These are phyloP conservation scores for Anser cygnoides DNA, from an alignment of 2,113 vertebrate species.

Conservation along the genomic window DNA sequence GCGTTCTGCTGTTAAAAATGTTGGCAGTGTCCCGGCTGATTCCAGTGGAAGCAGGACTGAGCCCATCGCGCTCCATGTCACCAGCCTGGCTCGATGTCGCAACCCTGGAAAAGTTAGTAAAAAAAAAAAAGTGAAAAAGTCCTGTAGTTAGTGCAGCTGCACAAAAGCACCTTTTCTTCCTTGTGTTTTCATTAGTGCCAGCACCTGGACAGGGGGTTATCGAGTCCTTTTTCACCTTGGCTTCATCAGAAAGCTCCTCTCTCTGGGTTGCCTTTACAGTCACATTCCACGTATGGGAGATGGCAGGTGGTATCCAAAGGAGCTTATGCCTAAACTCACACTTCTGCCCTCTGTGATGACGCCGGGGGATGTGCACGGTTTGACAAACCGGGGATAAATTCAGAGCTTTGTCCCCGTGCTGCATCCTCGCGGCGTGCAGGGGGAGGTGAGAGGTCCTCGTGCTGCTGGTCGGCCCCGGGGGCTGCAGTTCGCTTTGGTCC, in stretches of 20 bases:
- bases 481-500: neutral
- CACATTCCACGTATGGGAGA: neutral
- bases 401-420: neutral
- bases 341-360: neutral
- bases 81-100: neutral
- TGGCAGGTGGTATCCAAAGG: accelerated
- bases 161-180: neutral
- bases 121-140: no score
- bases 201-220: neutral
- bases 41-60: neutral
- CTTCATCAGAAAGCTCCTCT: neutral
- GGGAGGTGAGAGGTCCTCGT: neutral
- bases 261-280: neutral
- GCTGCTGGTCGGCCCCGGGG: neutral
- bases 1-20: neutral
- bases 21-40: neutral
- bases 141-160: neutral
- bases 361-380: neutral
- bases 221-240: neutral
- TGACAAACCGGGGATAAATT: constrained; percentile 9
- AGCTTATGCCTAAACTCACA: neutral
- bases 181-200: neutral
- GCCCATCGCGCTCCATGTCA: neutral
- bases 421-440: accelerated
- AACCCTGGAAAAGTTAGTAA: neutral